Conservation (phyloP, 64 coral and sea anemone species). For the Montipora efflorescens region DNA sequence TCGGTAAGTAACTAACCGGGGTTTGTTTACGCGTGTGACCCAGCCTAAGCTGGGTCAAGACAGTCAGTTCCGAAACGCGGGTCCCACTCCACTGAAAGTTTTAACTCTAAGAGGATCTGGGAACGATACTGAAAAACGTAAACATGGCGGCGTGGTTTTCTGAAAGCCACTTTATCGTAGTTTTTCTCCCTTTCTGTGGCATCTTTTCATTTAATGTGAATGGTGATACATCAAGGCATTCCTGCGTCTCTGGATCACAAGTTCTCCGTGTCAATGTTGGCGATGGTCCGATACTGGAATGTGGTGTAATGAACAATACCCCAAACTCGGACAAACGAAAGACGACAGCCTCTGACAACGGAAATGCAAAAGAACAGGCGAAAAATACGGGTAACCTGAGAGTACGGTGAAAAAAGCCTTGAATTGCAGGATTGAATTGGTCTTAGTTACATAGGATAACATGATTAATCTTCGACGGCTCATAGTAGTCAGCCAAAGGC, state of each 20-base stretch:
- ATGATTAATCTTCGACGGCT: too few relatives aligned
- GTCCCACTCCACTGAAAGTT: too few relatives aligned
- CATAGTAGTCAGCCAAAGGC: too few relatives aligned
- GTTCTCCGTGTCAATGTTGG: slow-evolving; percentile 44
- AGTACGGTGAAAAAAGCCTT: not conserved
- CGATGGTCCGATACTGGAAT: not conserved
- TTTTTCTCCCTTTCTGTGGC: not conserved
- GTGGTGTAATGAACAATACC: slow-evolving; percentile 3
- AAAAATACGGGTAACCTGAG: not conserved
- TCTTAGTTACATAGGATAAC: not conserved
- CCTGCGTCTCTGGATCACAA: slow-evolving; percentile 12
- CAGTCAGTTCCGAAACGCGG: too few relatives aligned
- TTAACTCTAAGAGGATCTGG: not conserved
- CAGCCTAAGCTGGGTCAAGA: too few relatives aligned
- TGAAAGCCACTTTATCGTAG: not conserved
- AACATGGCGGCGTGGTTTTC: slow-evolving; percentile 37
- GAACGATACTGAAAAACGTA: not conserved
- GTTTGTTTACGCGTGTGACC: too few relatives aligned
- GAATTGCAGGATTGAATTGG: not conserved
- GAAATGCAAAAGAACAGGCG: not conserved
- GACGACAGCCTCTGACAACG: not conserved
- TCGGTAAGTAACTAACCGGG: too few relatives aligned
- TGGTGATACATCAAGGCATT: not conserved
- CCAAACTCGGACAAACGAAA: not conserved
- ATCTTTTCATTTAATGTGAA: not conserved